Base-by-base conservation (phyloP, 2,888 invertebrate genomes). In the Blastobasis adustella region DNA sequence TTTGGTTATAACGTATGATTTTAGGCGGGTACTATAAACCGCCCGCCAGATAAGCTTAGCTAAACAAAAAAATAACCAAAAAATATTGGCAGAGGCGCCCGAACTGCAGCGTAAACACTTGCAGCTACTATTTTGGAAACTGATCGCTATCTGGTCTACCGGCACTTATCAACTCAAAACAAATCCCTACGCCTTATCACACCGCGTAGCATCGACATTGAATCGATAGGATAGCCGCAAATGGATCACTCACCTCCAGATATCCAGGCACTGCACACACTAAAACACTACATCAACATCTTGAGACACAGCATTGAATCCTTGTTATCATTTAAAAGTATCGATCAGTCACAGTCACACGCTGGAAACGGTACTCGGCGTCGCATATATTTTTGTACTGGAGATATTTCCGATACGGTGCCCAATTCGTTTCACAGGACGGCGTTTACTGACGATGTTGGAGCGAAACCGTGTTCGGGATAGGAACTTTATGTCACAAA, bases 311-410 rank as follows among this genome's bases (percentile, higher is more conserved):
- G 83, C 79, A 85, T 85, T 84, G 79, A 86, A 87, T 82, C 78
- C 87, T 84, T 87, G 83, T 84, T 87, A 87, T 84, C 83, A 86
- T 87, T 87, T 83, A 84, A 79, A 87, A 82, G 66, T 87, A 88
- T 88, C 85, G 87, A 88, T 87, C 85, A 84, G 83, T 82, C 80
- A 81, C 84, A 85, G 83, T 82, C 81, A 82, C 85, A 85, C 81
- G 81, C 79, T 76, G 79, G 70, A 66, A 70, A 73, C 79, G 70
- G 75, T 76, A 74, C 82, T 81, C 76, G 72, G 68, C 78, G 84
- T 81, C 82, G 82, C 77, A 79, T 82, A 79, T 87, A 86, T 86
- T 88, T 86, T 84, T 85, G 84, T 79, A 82, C 83, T 65, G 60
- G 76, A 80, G 78, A 82, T 82, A 82, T 83, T 82, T 81, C 76